A percentile compares a stretch with the other conserved stretches of the same genome.
phyloP scores from a whole-genome alignment of 2,113 vertebrate genomes.

The Australoheros scitulus region DNA sequence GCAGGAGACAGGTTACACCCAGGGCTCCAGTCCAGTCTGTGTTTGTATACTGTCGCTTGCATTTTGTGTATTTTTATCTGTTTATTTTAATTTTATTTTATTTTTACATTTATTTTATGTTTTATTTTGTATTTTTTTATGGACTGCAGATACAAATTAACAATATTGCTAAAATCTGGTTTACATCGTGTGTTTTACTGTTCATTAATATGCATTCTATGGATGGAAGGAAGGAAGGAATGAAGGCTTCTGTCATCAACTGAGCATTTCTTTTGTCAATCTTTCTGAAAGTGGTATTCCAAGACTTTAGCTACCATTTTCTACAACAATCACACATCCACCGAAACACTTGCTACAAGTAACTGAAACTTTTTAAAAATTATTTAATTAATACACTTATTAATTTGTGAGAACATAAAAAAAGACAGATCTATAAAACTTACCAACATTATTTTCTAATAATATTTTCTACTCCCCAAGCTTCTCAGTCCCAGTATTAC shows the following conservation, averaged over 20 bases:
- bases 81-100: background rate
- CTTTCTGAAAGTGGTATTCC: background rate
- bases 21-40: background rate
- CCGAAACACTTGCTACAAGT: too few relatives aligned
- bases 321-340: background rate
- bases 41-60: background rate
- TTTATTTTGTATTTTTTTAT: background rate
- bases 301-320: background rate
- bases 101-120: too few relatives aligned
- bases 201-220: background rate
- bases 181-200: background rate
- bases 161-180: background rate
- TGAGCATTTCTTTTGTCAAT: background rate
- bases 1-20: background rate
- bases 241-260: background rate
- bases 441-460: too few relatives aligned
- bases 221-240: background rate
- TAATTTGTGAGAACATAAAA: too few relatives aligned
- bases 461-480: too few relatives aligned
- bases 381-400: too few relatives aligned
- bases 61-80: background rate
- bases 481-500: too few relatives aligned
- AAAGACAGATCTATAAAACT: too few relatives aligned
- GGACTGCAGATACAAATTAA: background rate
- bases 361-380: too few relatives aligned